Conservation (phyloP, 2,888 invertebrate species). For the Andrena hattorfiana region DNA sequence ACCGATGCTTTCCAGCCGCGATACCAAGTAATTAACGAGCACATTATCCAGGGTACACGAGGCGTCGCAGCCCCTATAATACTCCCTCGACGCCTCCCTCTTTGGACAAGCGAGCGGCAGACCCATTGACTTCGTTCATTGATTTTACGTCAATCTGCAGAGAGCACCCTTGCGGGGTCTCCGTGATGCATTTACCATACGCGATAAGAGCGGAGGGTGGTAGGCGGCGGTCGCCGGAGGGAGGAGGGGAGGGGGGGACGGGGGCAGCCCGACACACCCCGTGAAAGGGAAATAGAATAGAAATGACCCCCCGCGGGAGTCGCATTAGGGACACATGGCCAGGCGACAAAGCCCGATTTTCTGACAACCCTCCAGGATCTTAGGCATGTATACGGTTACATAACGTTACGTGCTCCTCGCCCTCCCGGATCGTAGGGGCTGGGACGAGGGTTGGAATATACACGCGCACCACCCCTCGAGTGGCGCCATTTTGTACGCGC, state of each 20-base stretch:
- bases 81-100: slow-evolving; percentile 33
- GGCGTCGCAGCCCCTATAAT: slow-evolving; percentile 68
- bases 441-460: slow-evolving; percentile 78
- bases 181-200: slow-evolving; percentile 85
- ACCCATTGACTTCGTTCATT: slow-evolving; percentile 85
- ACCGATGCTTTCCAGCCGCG: slow-evolving; percentile 20
- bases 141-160: slow-evolving; percentile 85
- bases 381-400: slow-evolving; percentile 83
- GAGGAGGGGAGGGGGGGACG: slow-evolving; percentile 61
- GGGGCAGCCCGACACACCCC: slow-evolving; percentile 75
- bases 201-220: slow-evolving; percentile 74
- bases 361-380: slow-evolving; percentile 78
- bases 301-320: slow-evolving; percentile 84
- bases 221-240: slow-evolving; percentile 54
- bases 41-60: slow-evolving; percentile 71
- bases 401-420: slow-evolving; percentile 78
- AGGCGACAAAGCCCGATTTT: slow-evolving; percentile 82
- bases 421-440: slow-evolving; percentile 74
- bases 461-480: slow-evolving; percentile 76
- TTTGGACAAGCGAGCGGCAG: slow-evolving; percentile 68
- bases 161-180: slow-evolving; percentile 81
- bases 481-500: slow-evolving; percentile 81
- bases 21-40: slow-evolving; percentile 67
- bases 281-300: slow-evolving; percentile 84
- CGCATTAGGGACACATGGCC: slow-evolving; percentile 85